A percentile compares a stretch with the other conserved stretches of the same genome.
Conservation (phyloP, 2,797 vertebrate species). For the Harpagifer antarcticus region DNA sequence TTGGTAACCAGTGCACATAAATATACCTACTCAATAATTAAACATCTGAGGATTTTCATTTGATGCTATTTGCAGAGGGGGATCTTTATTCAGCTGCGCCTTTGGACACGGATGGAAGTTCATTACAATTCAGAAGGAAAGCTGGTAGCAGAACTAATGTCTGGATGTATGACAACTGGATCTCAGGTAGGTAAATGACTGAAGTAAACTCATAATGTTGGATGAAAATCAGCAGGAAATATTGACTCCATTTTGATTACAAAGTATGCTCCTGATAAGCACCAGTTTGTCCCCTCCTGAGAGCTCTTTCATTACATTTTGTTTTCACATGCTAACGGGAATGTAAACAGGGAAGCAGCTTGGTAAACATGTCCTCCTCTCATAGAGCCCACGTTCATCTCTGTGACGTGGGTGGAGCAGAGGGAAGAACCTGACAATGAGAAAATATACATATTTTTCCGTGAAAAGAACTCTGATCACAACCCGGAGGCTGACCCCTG, state of each 20-base stretch:
- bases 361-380: constrained; percentile 4
- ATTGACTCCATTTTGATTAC: background rate
- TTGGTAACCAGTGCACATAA: background rate
- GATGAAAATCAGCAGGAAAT: background rate
- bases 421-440: constrained; percentile 78
- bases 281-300: background rate
- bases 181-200: constrained; percentile 74
- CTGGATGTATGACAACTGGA: constrained; percentile 85
- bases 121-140: constrained; percentile 83
- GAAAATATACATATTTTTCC: constrained; percentile 86
- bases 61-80: constrained; percentile 71
- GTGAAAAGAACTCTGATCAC: constrained; percentile 83
- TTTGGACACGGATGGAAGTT: constrained; percentile 73
- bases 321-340: background rate
- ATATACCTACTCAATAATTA: constrained; percentile 34
- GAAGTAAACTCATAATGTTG: background rate
- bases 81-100: constrained; percentile 84
- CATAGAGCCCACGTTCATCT: constrained; percentile 85
- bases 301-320: background rate
- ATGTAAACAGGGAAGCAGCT: background rate
- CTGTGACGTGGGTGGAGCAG: constrained; percentile 74
- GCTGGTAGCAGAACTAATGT: constrained; percentile 70
- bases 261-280: background rate
- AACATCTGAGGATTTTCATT: constrained; percentile 8
- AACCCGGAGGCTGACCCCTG: constrained; percentile 84